phyloP scores from a whole-genome alignment of 1,140 invertebrate species.

The Pentalonia nigronervosa region DNA sequence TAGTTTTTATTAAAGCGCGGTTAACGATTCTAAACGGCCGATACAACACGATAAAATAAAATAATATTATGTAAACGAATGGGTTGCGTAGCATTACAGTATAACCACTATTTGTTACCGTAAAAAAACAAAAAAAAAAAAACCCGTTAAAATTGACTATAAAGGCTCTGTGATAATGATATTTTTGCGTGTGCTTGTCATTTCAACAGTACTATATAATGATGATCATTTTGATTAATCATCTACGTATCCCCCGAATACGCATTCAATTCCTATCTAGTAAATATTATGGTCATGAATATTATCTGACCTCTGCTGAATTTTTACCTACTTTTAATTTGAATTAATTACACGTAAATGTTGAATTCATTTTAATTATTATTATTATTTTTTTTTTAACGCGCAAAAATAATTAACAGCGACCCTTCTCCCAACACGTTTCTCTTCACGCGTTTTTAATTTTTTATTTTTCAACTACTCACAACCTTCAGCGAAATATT shows the following conservation, averaged over 20 bases:
- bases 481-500: background rate
- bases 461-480: background rate
- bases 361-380: background rate
- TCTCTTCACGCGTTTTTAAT: background rate
- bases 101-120: background rate
- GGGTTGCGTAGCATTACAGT: background rate
- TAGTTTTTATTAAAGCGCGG: background rate
- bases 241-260: background rate
- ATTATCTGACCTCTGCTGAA: background rate
- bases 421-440: background rate
- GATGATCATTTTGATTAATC: constrained; percentile 2
- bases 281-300: background rate
- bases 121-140: background rate
- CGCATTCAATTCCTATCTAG: background rate
- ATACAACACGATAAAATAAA: background rate
- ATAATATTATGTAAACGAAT: background rate
- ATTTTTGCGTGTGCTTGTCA: constrained; percentile 12
- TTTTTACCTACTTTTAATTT: background rate
- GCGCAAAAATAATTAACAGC: background rate
- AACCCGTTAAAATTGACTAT: background rate
- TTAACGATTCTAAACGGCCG: background rate
- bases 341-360: background rate
- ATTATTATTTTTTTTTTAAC: background rate
- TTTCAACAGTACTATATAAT: background rate
- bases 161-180: background rate